phyloP scores from a whole-genome alignment of 2,797 vertebrate species.

The Sorex maritimensis region DNA sequence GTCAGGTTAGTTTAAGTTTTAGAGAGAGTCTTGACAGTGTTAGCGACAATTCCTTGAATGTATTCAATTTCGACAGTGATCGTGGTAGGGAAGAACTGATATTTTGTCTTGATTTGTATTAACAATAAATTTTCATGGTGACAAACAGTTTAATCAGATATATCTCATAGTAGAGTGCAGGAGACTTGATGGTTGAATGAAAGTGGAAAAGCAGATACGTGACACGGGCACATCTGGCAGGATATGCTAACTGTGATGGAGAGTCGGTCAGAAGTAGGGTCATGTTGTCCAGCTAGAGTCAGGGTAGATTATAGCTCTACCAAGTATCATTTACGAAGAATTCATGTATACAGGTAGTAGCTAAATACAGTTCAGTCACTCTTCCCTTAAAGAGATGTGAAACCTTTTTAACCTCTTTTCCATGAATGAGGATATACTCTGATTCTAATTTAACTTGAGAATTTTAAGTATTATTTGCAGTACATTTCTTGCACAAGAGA shows the following conservation, averaged over 20 bases:
- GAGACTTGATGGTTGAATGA: not conserved
- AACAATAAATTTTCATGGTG: not conserved
- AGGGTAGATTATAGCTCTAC: not conserved
- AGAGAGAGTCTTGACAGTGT: conserved; percentile 52
- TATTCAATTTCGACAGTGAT: conserved; percentile 42
- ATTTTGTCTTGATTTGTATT: not conserved
- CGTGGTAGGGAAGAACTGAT: conserved; percentile 16
- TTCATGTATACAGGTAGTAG: not conserved
- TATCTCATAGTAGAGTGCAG: not conserved
- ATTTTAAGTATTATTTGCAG: not conserved
- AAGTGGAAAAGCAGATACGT: not conserved
- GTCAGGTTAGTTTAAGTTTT: conserved; percentile 44
- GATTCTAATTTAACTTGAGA: not conserved
- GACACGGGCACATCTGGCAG: not conserved
- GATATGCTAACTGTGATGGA: not conserved
- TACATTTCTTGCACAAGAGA: not conserved
- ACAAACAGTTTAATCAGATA: conserved; percentile 58
- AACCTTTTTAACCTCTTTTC: conserved; percentile 18
- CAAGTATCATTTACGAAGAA: conserved; percentile 15
- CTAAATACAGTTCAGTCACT: not conserved
- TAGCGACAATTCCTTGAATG: conserved; percentile 46
- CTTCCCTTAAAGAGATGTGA: not conserved
- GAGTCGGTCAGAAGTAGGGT: not conserved
- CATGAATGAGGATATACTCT: not conserved
- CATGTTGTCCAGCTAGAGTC: not conserved